phyloP scores from a whole-genome alignment of 1,140 invertebrate genomes.

The Mycetomoellerius zeteki region DNA sequence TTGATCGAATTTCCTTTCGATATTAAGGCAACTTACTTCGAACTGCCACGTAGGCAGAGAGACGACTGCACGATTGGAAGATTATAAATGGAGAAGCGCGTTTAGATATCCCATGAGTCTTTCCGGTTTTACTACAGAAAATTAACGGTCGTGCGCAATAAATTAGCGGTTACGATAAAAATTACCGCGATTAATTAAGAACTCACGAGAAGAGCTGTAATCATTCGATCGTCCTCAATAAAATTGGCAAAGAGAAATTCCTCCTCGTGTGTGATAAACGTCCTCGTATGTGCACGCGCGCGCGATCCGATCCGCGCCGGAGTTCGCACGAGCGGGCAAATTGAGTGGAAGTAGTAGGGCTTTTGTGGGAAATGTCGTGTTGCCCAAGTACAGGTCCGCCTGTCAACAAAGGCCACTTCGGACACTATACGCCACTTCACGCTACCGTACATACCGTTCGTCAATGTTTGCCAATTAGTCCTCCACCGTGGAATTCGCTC shows the following conservation, averaged over 20 bases:
- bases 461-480: slow-evolving; percentile 84
- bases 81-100: slow-evolving; percentile 46
- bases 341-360: slow-evolving; percentile 76
- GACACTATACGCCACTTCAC: slow-evolving; percentile 68
- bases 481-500: slow-evolving; percentile 68
- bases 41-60: slow-evolving; percentile 30
- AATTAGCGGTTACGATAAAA: slow-evolving; percentile 40
- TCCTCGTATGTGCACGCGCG: background rate
- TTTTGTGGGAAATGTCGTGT: slow-evolving; percentile 72
- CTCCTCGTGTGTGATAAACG: background rate
- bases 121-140: slow-evolving; percentile 35
- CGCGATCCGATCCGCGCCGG: background rate
- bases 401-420: slow-evolving; percentile 81
- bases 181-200: slow-evolving; percentile 40
- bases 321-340: slow-evolving; percentile 71
- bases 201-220: slow-evolving; percentile 25
- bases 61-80: slow-evolving; percentile 24
- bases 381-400: slow-evolving; percentile 71
- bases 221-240: slow-evolving; percentile 50
- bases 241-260: slow-evolving; percentile 55
- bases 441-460: slow-evolving; percentile 69
- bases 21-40: slow-evolving; percentile 39
- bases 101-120: background rate
- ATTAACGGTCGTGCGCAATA: slow-evolving; percentile 27
- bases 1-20: slow-evolving; percentile 65